Percentiles rank a stretch among this genome's conserved stretches.
Conservation (phyloP, 2,113 vertebrate species). For the Epinephelus fuscoguttatus region DNA sequence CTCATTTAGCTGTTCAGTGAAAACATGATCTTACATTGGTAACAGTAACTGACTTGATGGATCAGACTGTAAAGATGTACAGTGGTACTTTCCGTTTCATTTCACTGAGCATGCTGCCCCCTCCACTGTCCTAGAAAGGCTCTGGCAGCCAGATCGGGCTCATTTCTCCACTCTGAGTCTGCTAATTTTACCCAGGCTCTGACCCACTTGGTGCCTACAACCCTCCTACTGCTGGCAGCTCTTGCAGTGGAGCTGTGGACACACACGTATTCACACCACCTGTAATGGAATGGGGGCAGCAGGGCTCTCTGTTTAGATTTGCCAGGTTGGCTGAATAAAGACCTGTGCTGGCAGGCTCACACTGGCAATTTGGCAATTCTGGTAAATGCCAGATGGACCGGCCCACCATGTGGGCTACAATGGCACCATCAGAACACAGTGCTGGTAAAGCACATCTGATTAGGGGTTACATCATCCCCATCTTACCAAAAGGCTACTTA, state of each 20-base stretch:
- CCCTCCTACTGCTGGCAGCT: constrained; percentile 11
- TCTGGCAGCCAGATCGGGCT: not conserved
- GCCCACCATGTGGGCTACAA: too few species aligned
- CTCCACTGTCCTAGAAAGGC: constrained; percentile 37
- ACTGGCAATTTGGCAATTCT: too few species aligned
- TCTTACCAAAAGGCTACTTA: too few species aligned
- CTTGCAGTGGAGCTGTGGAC: not conserved
- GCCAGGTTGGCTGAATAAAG: not conserved
- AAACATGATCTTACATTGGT: not conserved
- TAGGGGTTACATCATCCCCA: too few species aligned
- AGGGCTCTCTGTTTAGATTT: not conserved
- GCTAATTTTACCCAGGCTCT: constrained; percentile 63
- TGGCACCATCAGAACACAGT: too few species aligned
- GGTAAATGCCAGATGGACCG: too few species aligned
- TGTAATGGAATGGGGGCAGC: not conserved
- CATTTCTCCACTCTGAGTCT: constrained; percentile 23
- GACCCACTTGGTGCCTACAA: constrained; percentile 61
- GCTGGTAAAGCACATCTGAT: too few species aligned
- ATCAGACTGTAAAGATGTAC: not conserved
- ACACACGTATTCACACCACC: not conserved
- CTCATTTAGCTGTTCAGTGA: not conserved
- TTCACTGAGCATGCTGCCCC: not conserved
- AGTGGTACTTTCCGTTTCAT: not conserved
- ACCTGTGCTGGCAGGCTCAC: not conserved
- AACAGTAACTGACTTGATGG: not conserved